phyloP scores from a whole-genome alignment of 2,797 vertebrate species.

The Chelonia mydas region DNA sequence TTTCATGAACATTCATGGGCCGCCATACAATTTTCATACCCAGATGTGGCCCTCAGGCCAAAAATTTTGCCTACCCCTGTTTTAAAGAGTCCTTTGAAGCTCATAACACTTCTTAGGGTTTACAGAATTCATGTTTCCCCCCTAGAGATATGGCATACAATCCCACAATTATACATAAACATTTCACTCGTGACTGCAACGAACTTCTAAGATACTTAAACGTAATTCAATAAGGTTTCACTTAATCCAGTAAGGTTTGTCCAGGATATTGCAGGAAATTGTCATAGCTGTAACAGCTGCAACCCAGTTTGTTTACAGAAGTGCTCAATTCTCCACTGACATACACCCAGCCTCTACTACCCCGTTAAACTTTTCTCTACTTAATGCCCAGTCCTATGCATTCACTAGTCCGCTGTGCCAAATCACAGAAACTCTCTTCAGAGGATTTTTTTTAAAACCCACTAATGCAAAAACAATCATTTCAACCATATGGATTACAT shows the following conservation, averaged over 20 bases:
- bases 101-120: neutral
- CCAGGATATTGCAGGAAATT: neutral
- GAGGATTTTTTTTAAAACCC: neutral
- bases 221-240: neutral
- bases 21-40: too few species aligned
- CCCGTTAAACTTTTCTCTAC: neutral
- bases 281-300: neutral
- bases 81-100: neutral
- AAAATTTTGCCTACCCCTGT: too few species aligned
- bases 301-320: neutral
- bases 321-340: neutral
- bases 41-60: too few species aligned
- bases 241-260: neutral
- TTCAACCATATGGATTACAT: neutral
- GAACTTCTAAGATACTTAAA: neutral
- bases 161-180: neutral
- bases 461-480: neutral
- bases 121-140: neutral
- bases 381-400: neutral
- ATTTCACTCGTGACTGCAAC: neutral
- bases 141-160: neutral
- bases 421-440: neutral
- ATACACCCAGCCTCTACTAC: neutral
- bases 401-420: neutral
- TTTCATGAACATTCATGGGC: too few species aligned